Conservation (phyloP, 1,140 invertebrate species). For the Drosophila cardini region DNA sequence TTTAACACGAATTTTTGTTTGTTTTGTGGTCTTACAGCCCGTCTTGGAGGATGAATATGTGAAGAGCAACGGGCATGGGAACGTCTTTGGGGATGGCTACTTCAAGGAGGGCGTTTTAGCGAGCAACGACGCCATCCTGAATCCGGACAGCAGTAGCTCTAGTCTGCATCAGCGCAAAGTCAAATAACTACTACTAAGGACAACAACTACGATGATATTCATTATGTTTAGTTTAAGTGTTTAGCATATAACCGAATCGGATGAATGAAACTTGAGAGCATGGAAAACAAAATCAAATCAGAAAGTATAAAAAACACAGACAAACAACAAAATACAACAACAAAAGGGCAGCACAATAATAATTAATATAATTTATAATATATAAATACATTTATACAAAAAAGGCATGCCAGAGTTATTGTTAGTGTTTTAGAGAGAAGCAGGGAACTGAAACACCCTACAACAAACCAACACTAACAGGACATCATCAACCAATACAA, state of each 20-base stretch:
- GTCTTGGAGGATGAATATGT: conserved; percentile 84
- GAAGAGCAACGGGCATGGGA: conserved; percentile 61
- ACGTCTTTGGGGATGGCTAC: conserved; percentile 63
- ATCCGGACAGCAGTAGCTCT: conserved; percentile 84
- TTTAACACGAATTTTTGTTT: conserved; percentile 6
- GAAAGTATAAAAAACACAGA: conserved; percentile 19
- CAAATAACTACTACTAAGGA: conserved; percentile 83
- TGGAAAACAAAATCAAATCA: conserved; percentile 36
- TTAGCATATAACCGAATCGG: conserved; percentile 66
- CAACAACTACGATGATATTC: conserved; percentile 79
- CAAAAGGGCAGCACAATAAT: conserved; percentile 43
- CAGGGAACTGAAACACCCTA: conserved; percentile 38
- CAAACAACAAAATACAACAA: conserved; percentile 20
- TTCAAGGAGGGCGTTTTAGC: conserved; percentile 78
- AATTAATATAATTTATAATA: conserved; percentile 61
- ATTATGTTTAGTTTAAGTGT: conserved; percentile 75
- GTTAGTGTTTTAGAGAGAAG: conserved; percentile 17
- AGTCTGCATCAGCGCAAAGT: conserved; percentile 84
- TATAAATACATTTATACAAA: conserved; percentile 6
- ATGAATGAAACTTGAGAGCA: conserved; percentile 41
- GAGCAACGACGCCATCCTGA: conserved; percentile 79
- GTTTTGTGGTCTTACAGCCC: conserved; percentile 79
- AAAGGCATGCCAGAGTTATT: conserved; percentile 19
- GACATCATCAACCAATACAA: conserved; percentile 19
- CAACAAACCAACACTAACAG: conserved; percentile 22